A percentile compares a stretch with the other conserved stretches of the same genome.
Evolutionary conservation across 2,888 invertebrate genomes (phyloP).

Genomic region (Ophioninae sp.): DNA sequence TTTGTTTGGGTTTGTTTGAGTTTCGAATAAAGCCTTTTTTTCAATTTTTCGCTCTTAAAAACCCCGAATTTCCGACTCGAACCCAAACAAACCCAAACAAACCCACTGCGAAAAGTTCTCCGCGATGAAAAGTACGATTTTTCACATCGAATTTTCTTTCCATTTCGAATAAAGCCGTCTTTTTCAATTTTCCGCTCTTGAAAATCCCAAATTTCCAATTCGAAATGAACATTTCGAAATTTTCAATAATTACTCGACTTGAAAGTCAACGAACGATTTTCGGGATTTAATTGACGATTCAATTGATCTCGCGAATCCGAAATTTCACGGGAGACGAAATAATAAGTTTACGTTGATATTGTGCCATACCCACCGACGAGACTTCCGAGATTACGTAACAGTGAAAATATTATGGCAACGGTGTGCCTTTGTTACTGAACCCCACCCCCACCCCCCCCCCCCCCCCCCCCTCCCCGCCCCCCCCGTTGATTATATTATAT

Average conservation of each 20-base stretch:
- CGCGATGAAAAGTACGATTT: too few relatives aligned
- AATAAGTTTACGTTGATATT: slow-evolving; percentile 35
- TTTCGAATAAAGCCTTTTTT: too few relatives aligned
- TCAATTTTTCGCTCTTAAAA: too few relatives aligned
- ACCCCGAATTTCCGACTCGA: too few relatives aligned
- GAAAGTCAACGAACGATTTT: not conserved
- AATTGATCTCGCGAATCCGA: slow-evolving; percentile 19
- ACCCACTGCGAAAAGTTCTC: not conserved
- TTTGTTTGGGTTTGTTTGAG: too few relatives aligned
- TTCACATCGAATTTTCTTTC: too few relatives aligned
- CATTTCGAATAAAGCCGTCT: too few relatives aligned
- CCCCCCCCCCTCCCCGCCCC: not conserved
- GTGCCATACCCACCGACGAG: slow-evolving; percentile 37
- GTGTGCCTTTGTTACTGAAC: slow-evolving; percentile 51
- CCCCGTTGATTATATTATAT: slow-evolving; percentile 18
- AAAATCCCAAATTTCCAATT: too few relatives aligned
- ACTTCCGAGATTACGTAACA: slow-evolving; percentile 47
- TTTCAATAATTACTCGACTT: too few relatives aligned
- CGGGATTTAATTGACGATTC: not conserved
- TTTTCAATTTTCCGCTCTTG: too few relatives aligned
- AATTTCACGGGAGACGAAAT: slow-evolving; percentile 19
- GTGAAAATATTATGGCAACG: slow-evolving; percentile 61
- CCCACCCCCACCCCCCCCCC: not conserved
- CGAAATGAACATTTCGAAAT: too few relatives aligned
- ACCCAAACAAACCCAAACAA: too few relatives aligned